Base-by-base conservation (phyloP, 2,113 vertebrate genomes). In the Smithornis capensis region DNA sequence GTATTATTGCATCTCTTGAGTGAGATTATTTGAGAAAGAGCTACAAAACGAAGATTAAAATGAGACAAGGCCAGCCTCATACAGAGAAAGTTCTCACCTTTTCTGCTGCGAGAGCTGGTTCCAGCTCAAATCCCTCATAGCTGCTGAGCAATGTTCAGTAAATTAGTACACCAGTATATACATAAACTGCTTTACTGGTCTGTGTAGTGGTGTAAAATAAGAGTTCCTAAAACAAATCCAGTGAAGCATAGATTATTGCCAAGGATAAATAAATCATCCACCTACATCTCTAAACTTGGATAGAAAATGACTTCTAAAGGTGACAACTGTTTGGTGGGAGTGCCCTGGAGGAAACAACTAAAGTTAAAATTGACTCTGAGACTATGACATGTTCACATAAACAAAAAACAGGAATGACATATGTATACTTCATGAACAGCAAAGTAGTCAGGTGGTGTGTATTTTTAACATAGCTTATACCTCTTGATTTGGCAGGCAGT, bases 371-470 rank as follows among this genome's bases (percentile, higher is more conserved):
- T 50, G 33, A 50, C 14, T 52, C 65, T 67, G 31, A 73, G 38
- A 24, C 19, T 35, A 33, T 50, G 69, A 63, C 7, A 40, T 7
- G 16, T 27, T 63, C 55, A 19, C 27, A 62, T 49, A 38, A 74
- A 38, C 24, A 90, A 74, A 69, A 17, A 19, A 52, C 16, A 28
- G 27, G 27, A 82, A 82, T n/a, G 24, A 78, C 14, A 53, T 38
- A 64, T 1, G 0, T 21, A n/a, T 28, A 15, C 24, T 78, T 1
- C 0, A 29, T n/a, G 38, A 90, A 49, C 5, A 79, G 49, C 50
- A 44, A 76, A 62, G 45, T 14, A 56, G 49, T 69, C 59, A 59
- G 49, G 10, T 37, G 23, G 31, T 60, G 27, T 28, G 4, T n/a
- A 35, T 65, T 69, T 79, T 87, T 83, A 62, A 59, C 18, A 37